Evolutionary conservation across 2,113 vertebrate genomes (phyloP).

Genomic region (Actenoides hombroni): DNA sequence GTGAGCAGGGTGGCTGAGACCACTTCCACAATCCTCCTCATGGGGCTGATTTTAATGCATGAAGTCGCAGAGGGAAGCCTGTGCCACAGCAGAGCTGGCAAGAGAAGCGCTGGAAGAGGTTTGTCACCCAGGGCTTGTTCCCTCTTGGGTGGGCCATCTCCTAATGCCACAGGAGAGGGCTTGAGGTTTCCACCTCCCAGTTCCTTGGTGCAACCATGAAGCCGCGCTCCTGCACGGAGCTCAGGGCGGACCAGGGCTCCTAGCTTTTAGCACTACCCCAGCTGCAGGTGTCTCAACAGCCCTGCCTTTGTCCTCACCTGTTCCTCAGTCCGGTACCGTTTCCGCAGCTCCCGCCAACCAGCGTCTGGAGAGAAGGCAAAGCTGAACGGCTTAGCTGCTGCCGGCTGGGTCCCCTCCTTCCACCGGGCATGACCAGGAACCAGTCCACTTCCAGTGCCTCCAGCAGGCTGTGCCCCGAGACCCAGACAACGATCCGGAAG

Average conservation of each 20-base stretch:
- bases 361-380: slow-evolving; percentile 95
- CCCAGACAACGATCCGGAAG: slow-evolving; percentile 47
- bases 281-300: background rate
- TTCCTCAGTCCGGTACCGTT: slow-evolving; percentile 92
- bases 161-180: background rate
- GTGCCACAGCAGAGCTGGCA: background rate
- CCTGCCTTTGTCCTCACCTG: slow-evolving; percentile 77
- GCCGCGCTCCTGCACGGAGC: fast-evolving
- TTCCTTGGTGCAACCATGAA: background rate
- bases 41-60: background rate
- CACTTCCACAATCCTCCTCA: background rate
- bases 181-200: background rate
- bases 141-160: background rate
- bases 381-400: slow-evolving; percentile 98
- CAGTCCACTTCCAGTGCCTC: slow-evolving; percentile 74
- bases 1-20: background rate
- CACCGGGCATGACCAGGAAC: slow-evolving; percentile 94
- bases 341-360: slow-evolving; percentile 90
- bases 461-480: slow-evolving; percentile 66
- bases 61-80: background rate
- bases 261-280: background rate
- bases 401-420: slow-evolving; percentile 98
- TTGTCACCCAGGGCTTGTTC: fast-evolving
- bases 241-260: background rate
- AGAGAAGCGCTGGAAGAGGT: background rate